These are phyloP conservation scores for Vulpes vulpes DNA, from an alignment of 2,113 vertebrate genomes.

Conservation along the genomic window DNA sequence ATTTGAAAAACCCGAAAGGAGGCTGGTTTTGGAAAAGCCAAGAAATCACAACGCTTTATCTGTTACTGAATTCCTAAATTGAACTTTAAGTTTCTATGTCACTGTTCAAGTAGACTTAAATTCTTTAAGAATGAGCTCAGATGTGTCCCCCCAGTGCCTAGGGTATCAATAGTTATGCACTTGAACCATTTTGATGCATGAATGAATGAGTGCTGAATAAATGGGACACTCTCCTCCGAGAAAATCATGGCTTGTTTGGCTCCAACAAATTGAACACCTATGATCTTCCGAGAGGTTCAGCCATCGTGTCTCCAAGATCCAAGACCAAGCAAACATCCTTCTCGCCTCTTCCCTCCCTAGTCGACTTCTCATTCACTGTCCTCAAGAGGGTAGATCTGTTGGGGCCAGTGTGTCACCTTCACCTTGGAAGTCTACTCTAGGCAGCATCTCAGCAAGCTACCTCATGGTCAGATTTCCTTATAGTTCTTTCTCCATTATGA, in stretches of 20 bases:
- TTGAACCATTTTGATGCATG: not conserved
- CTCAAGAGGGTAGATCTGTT: not conserved
- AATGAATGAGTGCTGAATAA: not conserved
- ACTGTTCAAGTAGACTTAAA: not conserved
- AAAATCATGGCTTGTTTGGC: slow-evolving; percentile 42
- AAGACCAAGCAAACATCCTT: not conserved
- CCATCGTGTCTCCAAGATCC: not conserved
- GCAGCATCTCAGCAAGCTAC: not conserved
- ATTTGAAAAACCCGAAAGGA: not conserved
- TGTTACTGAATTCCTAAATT: slow-evolving; percentile 1
- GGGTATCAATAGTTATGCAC: not conserved
- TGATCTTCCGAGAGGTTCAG: not conserved
- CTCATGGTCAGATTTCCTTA: not conserved
- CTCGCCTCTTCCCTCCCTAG: not conserved
- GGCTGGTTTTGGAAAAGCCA: not conserved
- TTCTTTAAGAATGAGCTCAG: not conserved
- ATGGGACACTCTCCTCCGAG: not conserved
- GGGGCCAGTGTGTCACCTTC: not conserved
- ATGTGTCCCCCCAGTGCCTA: not conserved
- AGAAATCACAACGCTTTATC: not conserved
- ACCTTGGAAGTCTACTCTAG: not conserved
- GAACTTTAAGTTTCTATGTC: not conserved
- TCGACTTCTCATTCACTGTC: not conserved
- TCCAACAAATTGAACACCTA: not conserved
- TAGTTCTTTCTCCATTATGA: not conserved